These are phyloP conservation scores for Apis florea DNA, from an alignment of 1,140 invertebrate genomes.

Conservation along the genomic window DNA sequence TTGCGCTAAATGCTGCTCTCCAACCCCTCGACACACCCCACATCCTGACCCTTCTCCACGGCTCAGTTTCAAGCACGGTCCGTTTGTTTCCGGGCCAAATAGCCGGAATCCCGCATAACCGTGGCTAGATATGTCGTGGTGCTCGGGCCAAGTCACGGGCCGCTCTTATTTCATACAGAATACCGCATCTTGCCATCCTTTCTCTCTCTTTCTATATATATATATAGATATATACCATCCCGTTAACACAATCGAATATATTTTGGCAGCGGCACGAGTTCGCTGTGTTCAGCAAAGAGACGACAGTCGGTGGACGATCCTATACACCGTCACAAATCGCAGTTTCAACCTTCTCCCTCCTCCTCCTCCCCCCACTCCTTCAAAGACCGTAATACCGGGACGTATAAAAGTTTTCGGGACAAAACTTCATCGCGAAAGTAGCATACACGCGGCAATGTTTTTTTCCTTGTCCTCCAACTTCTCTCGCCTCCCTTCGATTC, in stretches of 20 bases:
- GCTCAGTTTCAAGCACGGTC: conserved; percentile 34
- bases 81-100: conserved; percentile 70
- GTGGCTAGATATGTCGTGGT: conserved; percentile 50
- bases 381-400: conserved; percentile 24
- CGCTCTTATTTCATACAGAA: conserved; percentile 64
- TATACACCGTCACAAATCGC: neutral
- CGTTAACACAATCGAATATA: conserved; percentile 62
- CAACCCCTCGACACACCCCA: neutral
- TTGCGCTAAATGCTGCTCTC: neutral
- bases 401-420: conserved; percentile 55
- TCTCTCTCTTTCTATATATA: conserved; percentile 6
- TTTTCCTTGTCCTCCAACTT: neutral
- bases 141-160: conserved; percentile 64
- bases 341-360: neutral
- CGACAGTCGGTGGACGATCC: neutral
- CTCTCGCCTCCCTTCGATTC: neutral
- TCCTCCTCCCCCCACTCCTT: too few relatives aligned
- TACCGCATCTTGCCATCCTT: conserved; percentile 45
- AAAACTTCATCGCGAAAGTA: conserved; percentile 24
- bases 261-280: conserved; percentile 55
- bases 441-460: conserved; percentile 12
- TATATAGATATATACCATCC: neutral
- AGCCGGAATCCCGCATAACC: conserved; percentile 42
- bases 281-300: neutral
- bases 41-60: neutral